Evolutionary conservation across 2,888 invertebrate species (phyloP).

Genomic region (Xylophagus ater): DNA sequence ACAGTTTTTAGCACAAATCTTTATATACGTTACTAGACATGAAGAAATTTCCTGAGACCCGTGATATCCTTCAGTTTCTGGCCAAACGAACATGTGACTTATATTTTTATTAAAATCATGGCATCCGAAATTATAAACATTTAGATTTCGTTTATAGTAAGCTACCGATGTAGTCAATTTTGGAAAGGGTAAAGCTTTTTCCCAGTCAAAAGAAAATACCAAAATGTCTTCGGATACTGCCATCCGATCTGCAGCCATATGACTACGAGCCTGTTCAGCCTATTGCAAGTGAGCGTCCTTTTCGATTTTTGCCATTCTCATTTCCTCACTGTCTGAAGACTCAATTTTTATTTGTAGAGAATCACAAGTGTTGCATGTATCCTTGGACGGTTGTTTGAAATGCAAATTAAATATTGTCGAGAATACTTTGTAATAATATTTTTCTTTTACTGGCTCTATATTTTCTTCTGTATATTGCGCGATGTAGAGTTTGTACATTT

Average conservation of each 20-base stretch:
- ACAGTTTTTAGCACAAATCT: slow-evolving; percentile 7
- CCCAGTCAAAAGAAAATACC: slow-evolving; percentile 20
- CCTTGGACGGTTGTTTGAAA: slow-evolving; percentile 21
- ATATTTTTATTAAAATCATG: slow-evolving; percentile 20
- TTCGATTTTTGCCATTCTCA: slow-evolving; percentile 20
- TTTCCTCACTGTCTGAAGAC: slow-evolving; percentile 15
- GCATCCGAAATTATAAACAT: slow-evolving; percentile 19
- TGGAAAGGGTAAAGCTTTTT: slow-evolving; percentile 22
- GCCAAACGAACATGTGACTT: slow-evolving; percentile 20
- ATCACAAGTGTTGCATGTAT: slow-evolving; percentile 18
- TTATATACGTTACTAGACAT: slow-evolving; percentile 8
- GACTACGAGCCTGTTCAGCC: slow-evolving; percentile 20
- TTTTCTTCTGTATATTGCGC: slow-evolving; percentile 11
- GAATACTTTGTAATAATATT: slow-evolving; percentile 20
- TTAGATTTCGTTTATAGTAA: slow-evolving; percentile 16
- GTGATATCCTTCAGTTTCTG: slow-evolving; percentile 23
- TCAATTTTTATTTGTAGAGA: slow-evolving; percentile 15
- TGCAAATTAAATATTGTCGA: slow-evolving; percentile 22
- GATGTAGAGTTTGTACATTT: slow-evolving; percentile 19
- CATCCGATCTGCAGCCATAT: slow-evolving; percentile 14
- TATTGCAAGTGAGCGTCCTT: slow-evolving; percentile 20
- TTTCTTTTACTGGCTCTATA: slow-evolving; percentile 19
- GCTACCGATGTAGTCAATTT: slow-evolving; percentile 20
- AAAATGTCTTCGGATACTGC: slow-evolving; percentile 8
- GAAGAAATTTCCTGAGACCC: slow-evolving; percentile 18